Evolutionary conservation across 2,113 vertebrate species (phyloP).

Genomic region (Passer domesticus): DNA sequence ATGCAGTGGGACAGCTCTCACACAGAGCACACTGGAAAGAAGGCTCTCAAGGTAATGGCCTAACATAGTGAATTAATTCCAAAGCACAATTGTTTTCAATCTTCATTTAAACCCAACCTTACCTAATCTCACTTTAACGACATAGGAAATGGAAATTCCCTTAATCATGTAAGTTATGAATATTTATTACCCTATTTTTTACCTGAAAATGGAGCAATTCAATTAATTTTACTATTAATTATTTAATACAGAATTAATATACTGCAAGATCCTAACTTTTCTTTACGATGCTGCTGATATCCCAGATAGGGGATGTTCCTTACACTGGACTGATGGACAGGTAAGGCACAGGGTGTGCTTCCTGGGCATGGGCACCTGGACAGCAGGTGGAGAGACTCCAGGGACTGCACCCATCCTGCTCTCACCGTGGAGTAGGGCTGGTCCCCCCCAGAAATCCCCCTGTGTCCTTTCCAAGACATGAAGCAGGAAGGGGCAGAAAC

Average conservation of each 20-base stretch:
- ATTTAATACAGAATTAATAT: conserved; percentile 90
- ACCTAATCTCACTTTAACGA: conserved; percentile 81
- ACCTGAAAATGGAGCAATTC: conserved; percentile 91
- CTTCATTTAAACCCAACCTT: conserved; percentile 75
- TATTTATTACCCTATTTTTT: conserved; percentile 90
- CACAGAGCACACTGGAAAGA: not conserved
- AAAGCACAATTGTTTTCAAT: conserved; percentile 79
- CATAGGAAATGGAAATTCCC: conserved; percentile 82
- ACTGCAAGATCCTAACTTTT: conserved; percentile 62
- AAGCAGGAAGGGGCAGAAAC: not conserved
- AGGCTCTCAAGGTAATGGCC: not conserved
- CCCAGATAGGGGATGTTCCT: not conserved
- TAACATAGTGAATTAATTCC: conserved; percentile 68
- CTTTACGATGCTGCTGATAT: not conserved
- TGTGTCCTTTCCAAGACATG: not conserved
- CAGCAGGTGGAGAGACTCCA: accelerated
- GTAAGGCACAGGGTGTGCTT: not conserved
- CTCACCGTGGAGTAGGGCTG: accelerated
- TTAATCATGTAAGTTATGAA: conserved; percentile 89
- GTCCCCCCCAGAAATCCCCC: too few relatives aligned
- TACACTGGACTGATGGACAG: accelerated
- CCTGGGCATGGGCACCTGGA: accelerated
- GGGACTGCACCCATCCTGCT: too few relatives aligned
- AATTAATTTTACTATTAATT: conserved; percentile 94
- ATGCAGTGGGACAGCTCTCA: not conserved